These are phyloP conservation scores for Machaerirhynchus nigripectus DNA, from an alignment of 2,113 vertebrate species.

Conservation along the genomic window DNA sequence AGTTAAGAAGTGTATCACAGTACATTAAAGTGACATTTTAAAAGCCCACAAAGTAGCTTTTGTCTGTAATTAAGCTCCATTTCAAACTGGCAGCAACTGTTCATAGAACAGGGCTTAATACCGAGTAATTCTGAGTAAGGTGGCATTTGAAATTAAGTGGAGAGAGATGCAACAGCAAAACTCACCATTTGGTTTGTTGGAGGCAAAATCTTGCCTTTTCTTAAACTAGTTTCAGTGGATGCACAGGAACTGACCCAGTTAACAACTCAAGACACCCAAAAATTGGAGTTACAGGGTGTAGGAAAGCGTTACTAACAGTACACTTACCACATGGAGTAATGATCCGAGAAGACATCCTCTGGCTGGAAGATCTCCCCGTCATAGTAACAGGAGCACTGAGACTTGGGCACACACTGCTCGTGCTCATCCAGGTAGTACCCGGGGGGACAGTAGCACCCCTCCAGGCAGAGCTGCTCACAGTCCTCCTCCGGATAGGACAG, in stretches of 20 bases:
- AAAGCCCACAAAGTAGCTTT: not conserved
- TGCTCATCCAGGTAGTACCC: slow-evolving; percentile 82
- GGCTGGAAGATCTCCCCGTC: slow-evolving; percentile 93
- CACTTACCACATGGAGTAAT: slow-evolving; percentile 87
- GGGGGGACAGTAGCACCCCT: slow-evolving; percentile 89
- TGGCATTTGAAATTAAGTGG: not conserved
- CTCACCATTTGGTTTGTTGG: not conserved
- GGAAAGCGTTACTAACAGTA: fast-evolving
- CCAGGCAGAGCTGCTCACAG: slow-evolving; percentile 80
- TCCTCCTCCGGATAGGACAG: slow-evolving; percentile 81
- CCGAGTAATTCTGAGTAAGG: not conserved
- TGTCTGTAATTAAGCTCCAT: not conserved
- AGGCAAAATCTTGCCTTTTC: not conserved
- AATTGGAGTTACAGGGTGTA: fast-evolving
- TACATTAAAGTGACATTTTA: not conserved
- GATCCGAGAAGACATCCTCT: slow-evolving; percentile 86
- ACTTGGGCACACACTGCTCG: slow-evolving; percentile 83
- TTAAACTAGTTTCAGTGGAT: not conserved
- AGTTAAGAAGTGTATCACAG: not conserved
- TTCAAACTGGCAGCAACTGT: not conserved
- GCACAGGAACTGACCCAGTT: not conserved
- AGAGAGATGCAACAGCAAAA: not conserved
- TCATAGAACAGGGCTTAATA: not conserved
- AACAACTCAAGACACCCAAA: not conserved
- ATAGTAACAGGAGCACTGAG: slow-evolving; percentile 88